Evolutionary conservation across 1,140 invertebrate genomes (phyloP).

Genomic region (Drosophila persimilis): DNA sequence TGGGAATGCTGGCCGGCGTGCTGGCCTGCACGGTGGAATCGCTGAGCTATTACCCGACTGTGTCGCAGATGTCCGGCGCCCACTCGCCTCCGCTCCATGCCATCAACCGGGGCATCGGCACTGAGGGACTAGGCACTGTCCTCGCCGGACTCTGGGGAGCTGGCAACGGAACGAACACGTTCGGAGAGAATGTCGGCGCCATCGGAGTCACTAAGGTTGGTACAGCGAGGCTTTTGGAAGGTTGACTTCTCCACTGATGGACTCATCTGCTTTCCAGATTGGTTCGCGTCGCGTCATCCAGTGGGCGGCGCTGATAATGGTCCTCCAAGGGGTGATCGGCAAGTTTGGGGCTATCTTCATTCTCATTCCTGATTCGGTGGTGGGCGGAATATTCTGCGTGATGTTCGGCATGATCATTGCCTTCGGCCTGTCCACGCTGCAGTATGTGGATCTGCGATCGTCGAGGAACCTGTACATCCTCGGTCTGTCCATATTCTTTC

Average conservation of each 20-base stretch:
- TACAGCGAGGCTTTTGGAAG: neutral
- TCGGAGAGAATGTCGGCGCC: constrained; percentile 94
- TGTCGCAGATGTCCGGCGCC: constrained; percentile 91
- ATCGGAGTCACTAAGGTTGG: constrained; percentile 89
- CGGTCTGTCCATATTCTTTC: constrained; percentile 94
- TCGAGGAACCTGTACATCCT: constrained; percentile 93
- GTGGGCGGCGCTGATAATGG: constrained; percentile 90
- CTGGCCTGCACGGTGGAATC: constrained; percentile 93
- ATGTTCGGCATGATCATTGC: constrained; percentile 94
- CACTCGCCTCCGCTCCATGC: constrained; percentile 92
- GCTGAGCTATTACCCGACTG: constrained; percentile 94
- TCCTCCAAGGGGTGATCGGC: constrained; percentile 90
- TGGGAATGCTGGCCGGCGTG: constrained; percentile 93
- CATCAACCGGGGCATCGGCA: constrained; percentile 93
- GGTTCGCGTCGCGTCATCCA: constrained; percentile 94
- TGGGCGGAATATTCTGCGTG: constrained; percentile 93
- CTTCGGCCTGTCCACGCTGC: constrained; percentile 92
- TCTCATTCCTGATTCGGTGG: constrained; percentile 94
- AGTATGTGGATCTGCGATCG: constrained; percentile 92
- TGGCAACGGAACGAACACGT: constrained; percentile 94
- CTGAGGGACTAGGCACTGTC: constrained; percentile 92
- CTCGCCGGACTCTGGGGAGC: constrained; percentile 92
- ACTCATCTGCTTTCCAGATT: constrained; percentile 84
- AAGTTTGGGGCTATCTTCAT: constrained; percentile 94
- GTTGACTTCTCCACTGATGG: neutral